A percentile compares a stretch with the other conserved stretches of the same genome.
phyloP scores from a whole-genome alignment of 2,888 invertebrate genomes.

The Orthosia incerta region DNA sequence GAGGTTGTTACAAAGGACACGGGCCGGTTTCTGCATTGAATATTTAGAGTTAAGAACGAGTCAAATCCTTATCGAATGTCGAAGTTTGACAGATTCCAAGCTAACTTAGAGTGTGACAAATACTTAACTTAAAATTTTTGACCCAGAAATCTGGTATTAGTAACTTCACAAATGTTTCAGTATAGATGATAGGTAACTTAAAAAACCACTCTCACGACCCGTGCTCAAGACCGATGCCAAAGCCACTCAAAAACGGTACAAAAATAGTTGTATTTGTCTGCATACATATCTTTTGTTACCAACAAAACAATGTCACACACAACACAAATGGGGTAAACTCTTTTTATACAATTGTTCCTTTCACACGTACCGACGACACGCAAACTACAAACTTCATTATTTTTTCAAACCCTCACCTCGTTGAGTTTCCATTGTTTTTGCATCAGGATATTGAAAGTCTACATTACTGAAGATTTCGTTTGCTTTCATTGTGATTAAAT shows the following conservation, averaged over 20 bases:
- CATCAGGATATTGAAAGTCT: slow-evolving; percentile 35
- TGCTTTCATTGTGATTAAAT: slow-evolving; percentile 43
- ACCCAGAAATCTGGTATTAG: too few relatives aligned
- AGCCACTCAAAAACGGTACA: background rate
- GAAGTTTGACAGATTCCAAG: too few relatives aligned
- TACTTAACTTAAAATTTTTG: too few relatives aligned
- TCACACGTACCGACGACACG: background rate
- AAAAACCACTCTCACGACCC: too few relatives aligned
- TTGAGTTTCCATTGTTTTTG: slow-evolving; percentile 25
- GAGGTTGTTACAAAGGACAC: too few relatives aligned
- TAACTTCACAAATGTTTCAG: too few relatives aligned
- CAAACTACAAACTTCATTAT: slow-evolving; percentile 31
- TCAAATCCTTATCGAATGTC: too few relatives aligned
- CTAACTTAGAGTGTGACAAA: too few relatives aligned
- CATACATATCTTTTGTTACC: background rate
- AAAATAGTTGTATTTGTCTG: slow-evolving; percentile 1
- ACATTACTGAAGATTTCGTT: slow-evolving; percentile 16
- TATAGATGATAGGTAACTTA: too few relatives aligned
- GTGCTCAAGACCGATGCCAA: background rate
- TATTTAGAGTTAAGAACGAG: too few relatives aligned
- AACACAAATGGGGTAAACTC: slow-evolving; percentile 2
- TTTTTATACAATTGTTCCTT: slow-evolving; percentile 30
- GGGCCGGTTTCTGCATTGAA: too few relatives aligned
- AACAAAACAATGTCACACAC: background rate
- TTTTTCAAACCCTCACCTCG: slow-evolving; percentile 34